These are phyloP conservation scores for Ictalurus punctatus DNA, from an alignment of 2,113 vertebrate genomes.

Conservation along the genomic window DNA sequence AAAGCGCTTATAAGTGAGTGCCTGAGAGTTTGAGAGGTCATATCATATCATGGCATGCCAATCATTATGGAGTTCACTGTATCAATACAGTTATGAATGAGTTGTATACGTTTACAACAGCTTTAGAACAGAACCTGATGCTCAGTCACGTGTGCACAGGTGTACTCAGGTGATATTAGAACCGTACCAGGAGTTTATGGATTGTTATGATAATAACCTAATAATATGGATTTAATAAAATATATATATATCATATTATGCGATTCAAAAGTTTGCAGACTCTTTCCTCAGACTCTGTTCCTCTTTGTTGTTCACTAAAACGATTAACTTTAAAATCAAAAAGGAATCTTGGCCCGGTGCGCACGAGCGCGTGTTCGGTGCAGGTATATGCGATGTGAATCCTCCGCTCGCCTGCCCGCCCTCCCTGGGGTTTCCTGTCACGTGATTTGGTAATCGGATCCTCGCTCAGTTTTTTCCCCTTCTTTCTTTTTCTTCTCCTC, in stretches of 20 bases:
- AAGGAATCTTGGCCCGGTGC: background rate
- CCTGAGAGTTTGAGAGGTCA: background rate
- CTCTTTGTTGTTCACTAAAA: background rate
- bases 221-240: background rate
- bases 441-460: conserved; percentile 79
- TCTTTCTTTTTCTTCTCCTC: conserved; percentile 57
- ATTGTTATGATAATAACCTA: too few relatives aligned
- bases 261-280: background rate
- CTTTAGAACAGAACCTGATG: background rate
- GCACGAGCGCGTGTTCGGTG: background rate
- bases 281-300: background rate
- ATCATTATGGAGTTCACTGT: background rate
- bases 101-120: background rate
- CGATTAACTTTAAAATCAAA: background rate
- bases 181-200: background rate
- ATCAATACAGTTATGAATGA: background rate
- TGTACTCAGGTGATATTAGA: background rate
- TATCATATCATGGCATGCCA: background rate
- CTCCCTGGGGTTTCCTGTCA: conserved; percentile 75
- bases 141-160: background rate
- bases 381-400: conserved; percentile 16
- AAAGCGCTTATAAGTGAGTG: too few relatives aligned
- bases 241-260: too few relatives aligned
- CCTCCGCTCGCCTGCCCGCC: conserved; percentile 16
- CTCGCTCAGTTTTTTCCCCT: conserved; percentile 36